Conservation (phyloP, 2,888 invertebrate species). For the Drosophila meridionalis region DNA sequence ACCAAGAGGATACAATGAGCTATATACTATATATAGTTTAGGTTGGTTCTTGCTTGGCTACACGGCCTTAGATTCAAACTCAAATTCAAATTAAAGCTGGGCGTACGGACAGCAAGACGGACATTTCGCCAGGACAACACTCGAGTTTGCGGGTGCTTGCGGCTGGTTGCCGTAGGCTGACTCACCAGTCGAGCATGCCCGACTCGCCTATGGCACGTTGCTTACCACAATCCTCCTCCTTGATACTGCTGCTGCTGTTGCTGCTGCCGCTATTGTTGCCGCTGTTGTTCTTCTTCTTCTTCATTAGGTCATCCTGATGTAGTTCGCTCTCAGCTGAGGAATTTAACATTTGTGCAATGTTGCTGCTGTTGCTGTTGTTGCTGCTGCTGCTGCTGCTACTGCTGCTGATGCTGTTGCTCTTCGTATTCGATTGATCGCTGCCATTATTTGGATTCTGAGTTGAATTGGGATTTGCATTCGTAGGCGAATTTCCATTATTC, state of each 20-base stretch:
- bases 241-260: slow-evolving; percentile 30
- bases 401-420: slow-evolving; percentile 34
- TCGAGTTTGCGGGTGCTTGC: not conserved
- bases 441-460: slow-evolving; percentile 28
- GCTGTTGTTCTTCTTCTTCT: slow-evolving; percentile 43
- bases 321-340: slow-evolving; percentile 58
- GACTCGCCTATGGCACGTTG: not conserved
- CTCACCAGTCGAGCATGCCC: not conserved
- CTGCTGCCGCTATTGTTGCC: not conserved
- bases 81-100: no score
- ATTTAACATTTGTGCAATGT: slow-evolving; percentile 47
- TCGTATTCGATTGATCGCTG: slow-evolving; percentile 56
- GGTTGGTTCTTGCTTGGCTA: no score
- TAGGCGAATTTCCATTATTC: slow-evolving; percentile 50
- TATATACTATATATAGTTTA: no score
- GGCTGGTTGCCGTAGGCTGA: not conserved
- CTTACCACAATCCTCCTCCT: slow-evolving; percentile 76
- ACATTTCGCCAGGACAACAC: no score
- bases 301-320: slow-evolving; percentile 58
- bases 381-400: slow-evolving; percentile 52
- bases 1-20: no score
- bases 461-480: slow-evolving; percentile 20
- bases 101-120: no score
- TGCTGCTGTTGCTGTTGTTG: slow-evolving; percentile 47
- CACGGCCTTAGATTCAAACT: no score